Evolutionary conservation across 2,113 vertebrate species (phyloP), one percentile per base, ranked within the genome.

Genomic region (Serilophus lunatus): DNA sequence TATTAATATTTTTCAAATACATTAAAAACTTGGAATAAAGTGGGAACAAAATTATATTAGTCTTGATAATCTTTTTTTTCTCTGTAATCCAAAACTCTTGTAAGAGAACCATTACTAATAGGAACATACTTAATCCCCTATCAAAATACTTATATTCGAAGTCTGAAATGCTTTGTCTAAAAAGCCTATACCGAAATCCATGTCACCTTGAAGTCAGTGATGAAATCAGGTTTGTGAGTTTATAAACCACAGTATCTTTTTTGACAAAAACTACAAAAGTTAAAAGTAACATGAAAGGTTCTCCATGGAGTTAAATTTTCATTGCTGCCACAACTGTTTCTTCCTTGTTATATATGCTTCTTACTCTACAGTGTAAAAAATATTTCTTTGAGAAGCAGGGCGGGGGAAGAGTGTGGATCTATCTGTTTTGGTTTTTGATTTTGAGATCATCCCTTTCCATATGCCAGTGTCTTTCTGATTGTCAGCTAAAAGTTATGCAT

Each of bases 21-120:
- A n/a, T 10, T 31, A 8, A 65, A 57, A 70, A 70, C 5, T 18
- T 65, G 20, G 9, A 61, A 24, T 7, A 61, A 81, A 74, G 1
- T 0, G 0, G 6, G 8, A 2, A 77, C 6, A 70, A 66, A 78
- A 57, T 1, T 15, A 42, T n/a, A 24, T 28, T 61, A 78, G 15
- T 3, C 25, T n/a, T 5, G 3, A 38, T 20, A 54, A 16, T 42
- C 40, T 8, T 35, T 70, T 69, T 35, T 65, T 31, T 28, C 24
- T 49, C 25, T 59, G 9, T 5, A 68, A 68, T 68, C 28, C 12
- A 38, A 54, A 76, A 29, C 6, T 29, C 4, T 59, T 50, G 5
- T 18, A 64, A 38, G 60, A 64, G 23, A 85, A 19, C 9, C 2
- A 7, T 29, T 15, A 29, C 9, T 40, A 83, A 57, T 1, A 26